A percentile compares a stretch with the other conserved stretches of the same genome.
These are phyloP conservation scores for Scolopax bukidnonensis DNA, from an alignment of 2,797 vertebrate species.

Conservation along the genomic window DNA sequence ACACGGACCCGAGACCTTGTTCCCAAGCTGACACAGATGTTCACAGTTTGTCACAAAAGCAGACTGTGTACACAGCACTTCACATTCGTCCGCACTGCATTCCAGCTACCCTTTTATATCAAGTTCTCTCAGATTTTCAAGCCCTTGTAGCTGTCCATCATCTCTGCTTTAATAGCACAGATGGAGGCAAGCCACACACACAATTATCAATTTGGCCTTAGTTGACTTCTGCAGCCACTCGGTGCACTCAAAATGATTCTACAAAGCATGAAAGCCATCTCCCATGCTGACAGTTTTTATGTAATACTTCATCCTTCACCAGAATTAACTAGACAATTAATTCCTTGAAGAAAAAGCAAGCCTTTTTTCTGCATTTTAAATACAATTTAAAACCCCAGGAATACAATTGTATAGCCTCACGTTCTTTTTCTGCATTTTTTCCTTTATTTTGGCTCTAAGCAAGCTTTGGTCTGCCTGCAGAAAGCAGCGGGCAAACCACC, in stretches of 20 bases:
- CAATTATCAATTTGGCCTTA: neutral
- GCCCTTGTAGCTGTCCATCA: neutral
- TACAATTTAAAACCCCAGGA: neutral
- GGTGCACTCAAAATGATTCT: neutral
- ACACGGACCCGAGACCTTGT: neutral
- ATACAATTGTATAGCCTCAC: neutral
- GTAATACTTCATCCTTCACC: neutral
- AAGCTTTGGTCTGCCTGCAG: neutral
- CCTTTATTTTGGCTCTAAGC: neutral
- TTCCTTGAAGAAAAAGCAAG: neutral
- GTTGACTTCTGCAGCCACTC: neutral
- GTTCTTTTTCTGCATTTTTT: neutral
- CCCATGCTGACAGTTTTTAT: neutral
- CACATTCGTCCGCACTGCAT: neutral
- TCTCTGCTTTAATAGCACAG: neutral
- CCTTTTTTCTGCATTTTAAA: neutral
- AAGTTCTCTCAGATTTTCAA: neutral
- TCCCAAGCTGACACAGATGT: neutral
- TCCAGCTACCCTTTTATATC: neutral
- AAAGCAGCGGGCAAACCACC: neutral
- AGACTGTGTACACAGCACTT: rapidly evolving
- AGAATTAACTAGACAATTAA: neutral
- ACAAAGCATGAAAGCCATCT: neutral
- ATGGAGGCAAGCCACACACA: neutral
- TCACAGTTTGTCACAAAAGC: neutral